Conservation (phyloP, 2,888 invertebrate genomes). For the Scrobipalpa atriplicella region DNA sequence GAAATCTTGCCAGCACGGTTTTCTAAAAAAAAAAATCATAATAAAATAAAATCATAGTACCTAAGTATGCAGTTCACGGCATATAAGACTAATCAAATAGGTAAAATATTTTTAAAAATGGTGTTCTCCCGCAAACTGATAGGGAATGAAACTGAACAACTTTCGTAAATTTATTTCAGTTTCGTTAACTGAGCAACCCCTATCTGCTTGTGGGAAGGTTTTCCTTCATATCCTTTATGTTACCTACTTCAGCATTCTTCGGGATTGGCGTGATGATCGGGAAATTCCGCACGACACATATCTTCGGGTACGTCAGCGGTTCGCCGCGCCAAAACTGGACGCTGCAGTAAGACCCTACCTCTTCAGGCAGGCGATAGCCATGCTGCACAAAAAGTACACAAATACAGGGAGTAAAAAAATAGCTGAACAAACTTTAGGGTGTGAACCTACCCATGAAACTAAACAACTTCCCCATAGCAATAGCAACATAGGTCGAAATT, state of each 20-base stretch:
- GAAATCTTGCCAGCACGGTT: constrained; percentile 52
- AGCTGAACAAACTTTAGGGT: not conserved
- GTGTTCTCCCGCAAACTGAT: too few relatives aligned
- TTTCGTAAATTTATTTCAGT: too few relatives aligned
- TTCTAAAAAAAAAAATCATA: constrained; percentile 46
- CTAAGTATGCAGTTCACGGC: not conserved
- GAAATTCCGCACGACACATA: constrained; percentile 60
- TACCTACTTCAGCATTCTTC: constrained; percentile 56
- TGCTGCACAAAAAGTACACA: constrained; percentile 50
- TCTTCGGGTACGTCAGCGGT: constrained; percentile 67
- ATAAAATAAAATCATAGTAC: not conserved
- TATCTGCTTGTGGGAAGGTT: too few relatives aligned
- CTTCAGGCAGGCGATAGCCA: constrained; percentile 71
- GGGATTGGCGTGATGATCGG: constrained; percentile 66
- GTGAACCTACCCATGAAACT: too few relatives aligned
- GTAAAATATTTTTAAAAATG: too few relatives aligned
- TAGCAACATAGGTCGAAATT: too few relatives aligned
- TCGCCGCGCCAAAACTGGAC: constrained; percentile 75
- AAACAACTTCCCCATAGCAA: too few relatives aligned
- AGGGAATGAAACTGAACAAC: too few relatives aligned
- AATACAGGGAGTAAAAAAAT: not conserved
- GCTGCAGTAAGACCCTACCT: constrained; percentile 58
- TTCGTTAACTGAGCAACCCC: not conserved
- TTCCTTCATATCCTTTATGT: not conserved
- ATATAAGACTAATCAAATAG: too few relatives aligned